Conservation (phyloP, 2,113 vertebrate genomes). For the Abramis brama region DNA sequence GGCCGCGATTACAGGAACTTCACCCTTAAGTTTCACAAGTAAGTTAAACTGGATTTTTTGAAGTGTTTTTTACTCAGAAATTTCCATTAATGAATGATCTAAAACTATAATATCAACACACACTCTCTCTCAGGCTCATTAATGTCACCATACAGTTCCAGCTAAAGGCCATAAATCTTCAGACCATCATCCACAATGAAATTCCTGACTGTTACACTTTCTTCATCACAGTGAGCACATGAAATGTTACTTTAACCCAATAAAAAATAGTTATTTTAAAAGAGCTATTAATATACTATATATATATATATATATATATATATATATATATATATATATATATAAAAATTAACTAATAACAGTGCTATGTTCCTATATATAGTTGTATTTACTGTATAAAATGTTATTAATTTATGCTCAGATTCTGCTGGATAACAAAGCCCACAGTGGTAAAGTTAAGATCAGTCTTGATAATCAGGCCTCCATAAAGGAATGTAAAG, state of each 20-base stretch:
- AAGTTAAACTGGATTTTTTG: slow-evolving; percentile 52
- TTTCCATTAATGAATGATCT: not conserved
- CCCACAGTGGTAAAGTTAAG: slow-evolving; percentile 89
- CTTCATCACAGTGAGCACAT: slow-evolving; percentile 80
- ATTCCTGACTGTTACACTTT: slow-evolving; percentile 97
- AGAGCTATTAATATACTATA: not conserved
- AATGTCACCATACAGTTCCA: slow-evolving; percentile 92
- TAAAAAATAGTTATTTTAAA: not conserved
- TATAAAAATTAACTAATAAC: too few relatives aligned
- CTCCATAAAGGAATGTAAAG: slow-evolving; percentile 87
- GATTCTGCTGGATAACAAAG: slow-evolving; percentile 87
- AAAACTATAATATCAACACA: not conserved
- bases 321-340: too few relatives aligned
- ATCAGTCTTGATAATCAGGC: slow-evolving; percentile 85
- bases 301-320: too few relatives aligned
- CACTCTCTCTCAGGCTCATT: slow-evolving; percentile 77
- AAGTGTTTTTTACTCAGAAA: not conserved
- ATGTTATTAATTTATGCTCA: slow-evolving; percentile 49
- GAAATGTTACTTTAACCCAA: not conserved
- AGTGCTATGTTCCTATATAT: too few relatives aligned
- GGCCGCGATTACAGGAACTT: slow-evolving; percentile 82
- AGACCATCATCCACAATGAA: slow-evolving; percentile 94
- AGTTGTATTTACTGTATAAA: not conserved
- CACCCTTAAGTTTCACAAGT: slow-evolving; percentile 96
- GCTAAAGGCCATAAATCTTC: slow-evolving; percentile 93